Percentiles rank a stretch among this genome's conserved stretches.
Evolutionary conservation across 2,113 vertebrate genomes (phyloP).

Genomic region (Psettodes erumei): DNA sequence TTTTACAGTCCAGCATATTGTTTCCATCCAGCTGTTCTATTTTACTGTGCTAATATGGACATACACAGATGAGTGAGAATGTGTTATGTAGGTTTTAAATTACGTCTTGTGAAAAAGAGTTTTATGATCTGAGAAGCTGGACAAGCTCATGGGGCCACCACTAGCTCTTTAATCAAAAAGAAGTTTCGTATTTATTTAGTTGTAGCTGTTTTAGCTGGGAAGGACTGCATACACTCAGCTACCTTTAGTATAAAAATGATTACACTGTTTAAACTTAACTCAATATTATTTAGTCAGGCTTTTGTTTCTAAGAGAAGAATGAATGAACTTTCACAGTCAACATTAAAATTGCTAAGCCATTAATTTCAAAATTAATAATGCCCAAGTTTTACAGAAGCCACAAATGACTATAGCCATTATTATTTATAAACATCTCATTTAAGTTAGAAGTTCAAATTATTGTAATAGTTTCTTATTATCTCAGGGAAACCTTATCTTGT

Average conservation of each 20-base stretch:
- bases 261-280: background rate
- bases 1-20: constrained; percentile 19
- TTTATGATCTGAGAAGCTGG: background rate
- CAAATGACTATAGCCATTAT: no score
- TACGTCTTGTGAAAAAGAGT: background rate
- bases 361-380: background rate
- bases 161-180: no score
- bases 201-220: no score
- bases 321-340: no score
- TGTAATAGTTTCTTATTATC: background rate
- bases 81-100: background rate
- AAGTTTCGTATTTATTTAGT: no score
- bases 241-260: background rate
- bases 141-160: no score
- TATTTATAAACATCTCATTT: no score
- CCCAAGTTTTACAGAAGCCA: background rate
- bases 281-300: background rate
- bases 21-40: constrained; percentile 21
- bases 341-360: no score
- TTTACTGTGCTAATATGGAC: background rate
- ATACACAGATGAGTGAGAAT: background rate
- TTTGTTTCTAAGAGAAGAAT: background rate
- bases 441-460: background rate
- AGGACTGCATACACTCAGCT: background rate
- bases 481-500: background rate